Evolutionary conservation across 2,888 invertebrate genomes (phyloP), one percentile per base, ranked within the genome.

Genomic region (Smittia aterrima): DNA sequence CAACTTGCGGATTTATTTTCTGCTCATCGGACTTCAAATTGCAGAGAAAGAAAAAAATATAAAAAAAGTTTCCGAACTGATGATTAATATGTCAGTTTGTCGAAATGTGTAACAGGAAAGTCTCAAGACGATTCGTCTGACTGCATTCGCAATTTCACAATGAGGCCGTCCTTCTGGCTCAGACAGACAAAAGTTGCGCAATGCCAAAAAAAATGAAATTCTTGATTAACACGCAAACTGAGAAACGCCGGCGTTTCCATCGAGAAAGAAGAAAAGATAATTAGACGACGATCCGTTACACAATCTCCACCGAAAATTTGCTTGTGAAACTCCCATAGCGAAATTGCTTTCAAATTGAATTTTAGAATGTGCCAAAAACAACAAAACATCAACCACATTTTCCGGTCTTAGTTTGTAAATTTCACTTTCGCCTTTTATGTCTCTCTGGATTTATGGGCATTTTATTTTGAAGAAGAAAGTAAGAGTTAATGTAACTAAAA

Each of bases 351-450:
- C 58, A 22, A 18, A 4, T 6, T 27, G 20, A 64, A 25, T 64
- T 64, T 27, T n/a, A 64, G 64, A 64, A 64, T 64, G 24, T 64
- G 64, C n/a, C 64, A 27, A 64, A 27, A 58, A 3, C 4, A 47
- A 47, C 47, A 47, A 47, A 47, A 47, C n/a, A n/a, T n/a, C 38
- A 11, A 38, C 38, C 11, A 20, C 20, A 58, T 58, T 18, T 58
- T 58, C n/a, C 22, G 18, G 20, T 18, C 20, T 6, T 58, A 18
- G 7, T 58, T n/a, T 58, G 58, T 6, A 40, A 22, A 67, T 67
- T 67, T 67, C 41, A 67, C 67, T 67, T 67, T 67, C 67, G 67
- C 67, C 40, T 67, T 66, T 24, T 32, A 66, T 66, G 27, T 11
- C 67, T 67, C 40, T 67, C 67, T 67, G 67, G 67, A 67, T 41